These are phyloP conservation scores for Pachyuromys duprasi DNA, from an alignment of 2,797 vertebrate genomes.

Conservation along the genomic window DNA sequence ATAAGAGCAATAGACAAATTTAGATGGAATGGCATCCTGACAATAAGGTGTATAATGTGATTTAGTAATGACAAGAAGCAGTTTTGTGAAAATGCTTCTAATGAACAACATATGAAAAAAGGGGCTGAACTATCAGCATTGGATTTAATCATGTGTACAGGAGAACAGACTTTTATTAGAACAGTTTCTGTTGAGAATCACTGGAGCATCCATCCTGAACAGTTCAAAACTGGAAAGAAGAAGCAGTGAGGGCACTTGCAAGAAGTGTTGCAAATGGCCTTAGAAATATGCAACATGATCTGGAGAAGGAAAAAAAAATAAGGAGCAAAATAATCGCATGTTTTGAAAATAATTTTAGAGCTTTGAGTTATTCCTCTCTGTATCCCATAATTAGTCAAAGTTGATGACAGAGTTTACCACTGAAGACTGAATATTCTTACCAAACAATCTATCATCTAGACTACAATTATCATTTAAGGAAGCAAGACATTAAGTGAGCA, in stretches of 20 bases:
- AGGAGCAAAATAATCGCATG: constrained; percentile 28
- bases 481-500: constrained; percentile 71
- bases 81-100: neutral
- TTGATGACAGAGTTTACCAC: neutral
- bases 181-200: neutral
- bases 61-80: neutral
- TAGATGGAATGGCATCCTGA: neutral
- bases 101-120: neutral
- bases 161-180: neutral
- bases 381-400: constrained; percentile 50
- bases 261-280: neutral
- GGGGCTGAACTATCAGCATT: neutral
- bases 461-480: constrained; percentile 71
- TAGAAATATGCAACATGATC: neutral
- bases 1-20: neutral
- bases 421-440: constrained; percentile 28
- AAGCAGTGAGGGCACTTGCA: constrained; percentile 12
- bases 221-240: neutral
- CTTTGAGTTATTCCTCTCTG: constrained; percentile 37
- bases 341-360: constrained; percentile 54
- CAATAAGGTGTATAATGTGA: neutral
- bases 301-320: constrained; percentile 50
- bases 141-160: neutral
- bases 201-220: neutral
- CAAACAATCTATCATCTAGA: constrained; percentile 43